A percentile compares a stretch with the other conserved stretches of the same genome.
These are phyloP conservation scores for Orchestia grillus DNA, from an alignment of 1,140 invertebrate genomes.

Conservation along the genomic window DNA sequence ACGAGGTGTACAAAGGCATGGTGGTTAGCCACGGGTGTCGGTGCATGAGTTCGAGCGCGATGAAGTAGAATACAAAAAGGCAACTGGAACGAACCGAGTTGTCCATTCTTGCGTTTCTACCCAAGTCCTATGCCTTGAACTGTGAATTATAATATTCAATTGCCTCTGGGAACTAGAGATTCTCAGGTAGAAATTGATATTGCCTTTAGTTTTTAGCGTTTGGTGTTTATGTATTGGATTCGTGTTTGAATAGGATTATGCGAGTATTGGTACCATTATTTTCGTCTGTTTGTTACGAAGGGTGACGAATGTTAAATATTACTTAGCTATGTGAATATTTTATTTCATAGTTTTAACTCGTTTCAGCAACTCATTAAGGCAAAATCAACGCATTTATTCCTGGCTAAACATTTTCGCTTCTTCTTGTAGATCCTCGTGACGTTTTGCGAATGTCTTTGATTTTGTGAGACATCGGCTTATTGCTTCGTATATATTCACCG, in stretches of 20 bases:
- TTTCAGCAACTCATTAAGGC: background rate
- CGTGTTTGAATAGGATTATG: background rate
- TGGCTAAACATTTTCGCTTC: background rate
- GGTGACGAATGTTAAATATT: background rate
- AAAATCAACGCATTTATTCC: background rate
- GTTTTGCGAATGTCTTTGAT: background rate
- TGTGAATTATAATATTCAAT: too few relatives aligned
- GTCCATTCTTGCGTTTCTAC: too few relatives aligned
- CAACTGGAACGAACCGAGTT: too few relatives aligned
- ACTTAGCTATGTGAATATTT: background rate
- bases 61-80: too few relatives aligned
- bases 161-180: too few relatives aligned
- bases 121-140: too few relatives aligned
- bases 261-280: background rate
- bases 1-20: background rate
- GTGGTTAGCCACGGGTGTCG: background rate
- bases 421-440: background rate
- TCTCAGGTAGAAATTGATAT: too few relatives aligned
- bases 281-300: background rate
- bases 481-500: background rate
- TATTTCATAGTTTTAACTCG: background rate
- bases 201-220: too few relatives aligned
- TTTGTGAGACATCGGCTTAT: background rate
- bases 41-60: background rate
- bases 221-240: background rate